These are phyloP conservation scores for Papilio xuthus DNA, from an alignment of 1,140 invertebrate species.

Conservation along the genomic window DNA sequence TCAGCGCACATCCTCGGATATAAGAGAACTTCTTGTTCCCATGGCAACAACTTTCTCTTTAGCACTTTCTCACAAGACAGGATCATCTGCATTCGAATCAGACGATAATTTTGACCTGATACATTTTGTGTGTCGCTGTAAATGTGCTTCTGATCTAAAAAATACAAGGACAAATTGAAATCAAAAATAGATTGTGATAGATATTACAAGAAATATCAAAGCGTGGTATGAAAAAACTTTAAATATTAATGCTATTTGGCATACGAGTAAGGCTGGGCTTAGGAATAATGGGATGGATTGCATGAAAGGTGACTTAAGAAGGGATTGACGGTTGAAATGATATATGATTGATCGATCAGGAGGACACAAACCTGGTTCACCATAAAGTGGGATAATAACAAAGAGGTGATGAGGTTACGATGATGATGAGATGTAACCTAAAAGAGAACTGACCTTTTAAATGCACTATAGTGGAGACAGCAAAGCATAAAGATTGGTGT, in stretches of 20 bases:
- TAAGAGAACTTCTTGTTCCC: conserved; percentile 86
- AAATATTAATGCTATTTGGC: background rate
- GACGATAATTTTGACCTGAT: conserved; percentile 82
- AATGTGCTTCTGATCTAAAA: conserved; percentile 76
- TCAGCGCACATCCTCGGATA: conserved; percentile 84
- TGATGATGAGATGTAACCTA: too few species aligned
- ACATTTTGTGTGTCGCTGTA: conserved; percentile 81
- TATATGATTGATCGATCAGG: too few species aligned
- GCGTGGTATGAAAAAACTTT: background rate
- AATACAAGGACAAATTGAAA: background rate
- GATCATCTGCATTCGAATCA: conserved; percentile 84
- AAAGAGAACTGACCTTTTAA: conserved; percentile 67
- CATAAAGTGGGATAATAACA: too few species aligned
- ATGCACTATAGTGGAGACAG: conserved; percentile 76
- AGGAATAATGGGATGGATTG: too few species aligned
- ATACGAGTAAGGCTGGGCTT: background rate
- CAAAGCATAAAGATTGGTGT: conserved; percentile 77
- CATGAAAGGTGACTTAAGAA: too few species aligned
- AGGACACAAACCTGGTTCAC: too few species aligned
- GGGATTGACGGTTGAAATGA: too few species aligned
- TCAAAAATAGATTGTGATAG: too few species aligned
- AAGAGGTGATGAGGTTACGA: background rate
- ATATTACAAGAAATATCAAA: background rate
- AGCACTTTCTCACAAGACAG: conserved; percentile 82
- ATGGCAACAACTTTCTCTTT: conserved; percentile 82